Conservation (phyloP, 2,888 invertebrate species). For the Cyrtodaria siliqua region DNA sequence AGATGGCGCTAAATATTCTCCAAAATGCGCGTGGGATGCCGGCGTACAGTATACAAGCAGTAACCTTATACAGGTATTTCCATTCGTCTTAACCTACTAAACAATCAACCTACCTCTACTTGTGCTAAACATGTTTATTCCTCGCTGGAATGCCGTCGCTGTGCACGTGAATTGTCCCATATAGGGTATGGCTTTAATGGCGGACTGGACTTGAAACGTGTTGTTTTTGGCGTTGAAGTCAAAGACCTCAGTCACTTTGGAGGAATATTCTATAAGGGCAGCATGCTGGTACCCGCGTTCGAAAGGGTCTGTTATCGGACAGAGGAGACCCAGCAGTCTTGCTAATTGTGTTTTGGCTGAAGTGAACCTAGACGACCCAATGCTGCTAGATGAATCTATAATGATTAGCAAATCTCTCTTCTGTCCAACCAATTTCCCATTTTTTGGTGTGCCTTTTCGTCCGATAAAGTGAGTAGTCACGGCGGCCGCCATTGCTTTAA, state of each 20-base stretch:
- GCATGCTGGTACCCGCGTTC: slow-evolving; percentile 2
- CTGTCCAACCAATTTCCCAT: slow-evolving; percentile 5
- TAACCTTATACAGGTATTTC: too few relatives aligned
- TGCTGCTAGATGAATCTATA: slow-evolving; percentile 19
- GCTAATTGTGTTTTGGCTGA: not conserved
- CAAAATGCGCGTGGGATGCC: too few relatives aligned
- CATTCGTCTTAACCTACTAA: too few relatives aligned
- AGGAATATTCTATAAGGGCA: too few relatives aligned
- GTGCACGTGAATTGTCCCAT: slow-evolving; percentile 13
- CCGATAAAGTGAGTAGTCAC: slow-evolving; percentile 3
- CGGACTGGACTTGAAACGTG: slow-evolving; percentile 4
- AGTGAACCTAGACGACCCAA: not conserved
- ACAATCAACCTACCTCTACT: slow-evolving; percentile 13
- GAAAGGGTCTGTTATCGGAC: slow-evolving; percentile 8
- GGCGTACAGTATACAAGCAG: too few relatives aligned
- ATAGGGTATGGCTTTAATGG: slow-evolving; percentile 3
- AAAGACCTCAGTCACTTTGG: slow-evolving; percentile 5
- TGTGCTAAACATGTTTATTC: not conserved
- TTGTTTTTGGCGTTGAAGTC: slow-evolving; percentile 18
- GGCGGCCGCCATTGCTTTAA: not conserved
- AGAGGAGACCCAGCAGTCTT: slow-evolving; percentile 9
- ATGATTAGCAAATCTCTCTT: slow-evolving; percentile 13
- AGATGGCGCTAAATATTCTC: too few relatives aligned
- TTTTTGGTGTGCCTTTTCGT: not conserved
- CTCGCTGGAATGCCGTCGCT: slow-evolving; percentile 18